A percentile compares a stretch with the other conserved stretches of the same genome.
phyloP scores from a whole-genome alignment of 1,140 invertebrate species.

The Nebria ingens region DNA sequence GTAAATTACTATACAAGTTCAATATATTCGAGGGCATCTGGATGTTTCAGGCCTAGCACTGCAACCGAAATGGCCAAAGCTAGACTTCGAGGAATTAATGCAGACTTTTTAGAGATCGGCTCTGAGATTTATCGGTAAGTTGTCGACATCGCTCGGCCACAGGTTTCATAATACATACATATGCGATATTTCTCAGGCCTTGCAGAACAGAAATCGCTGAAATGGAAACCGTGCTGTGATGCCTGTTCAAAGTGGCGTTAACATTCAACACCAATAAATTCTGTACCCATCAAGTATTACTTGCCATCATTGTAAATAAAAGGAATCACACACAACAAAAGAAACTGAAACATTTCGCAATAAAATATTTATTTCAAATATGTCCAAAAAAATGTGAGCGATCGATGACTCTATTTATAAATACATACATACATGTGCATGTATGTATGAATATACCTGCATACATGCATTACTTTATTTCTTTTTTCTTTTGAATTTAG shows the following conservation, averaged over 20 bases:
- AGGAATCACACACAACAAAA: too few species aligned
- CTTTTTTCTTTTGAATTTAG: too few species aligned
- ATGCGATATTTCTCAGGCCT: slow-evolving; percentile 35
- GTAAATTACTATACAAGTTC: too few species aligned
- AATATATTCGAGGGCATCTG: too few species aligned
- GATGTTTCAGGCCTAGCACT: background rate
- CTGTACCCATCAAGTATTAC: background rate
- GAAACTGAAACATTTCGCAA: too few species aligned
- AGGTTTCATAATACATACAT: background rate
- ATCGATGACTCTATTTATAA: too few species aligned
- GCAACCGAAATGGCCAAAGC: background rate
- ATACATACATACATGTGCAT: too few species aligned
- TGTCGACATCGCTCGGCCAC: too few species aligned
- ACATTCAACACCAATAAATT: slow-evolving; percentile 23
- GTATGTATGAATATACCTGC: too few species aligned
- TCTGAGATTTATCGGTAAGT: background rate
- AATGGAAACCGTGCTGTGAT: slow-evolving; percentile 85
- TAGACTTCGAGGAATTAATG: background rate
- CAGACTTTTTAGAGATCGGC: background rate
- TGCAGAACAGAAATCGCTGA: slow-evolving; percentile 64
- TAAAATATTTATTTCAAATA: too few species aligned
- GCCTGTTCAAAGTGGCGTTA: background rate
- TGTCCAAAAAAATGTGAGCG: too few species aligned
- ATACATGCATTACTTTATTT: too few species aligned
- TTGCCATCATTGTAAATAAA: slow-evolving; percentile 5